phyloP scores from a whole-genome alignment of 1,140 invertebrate species.

The Belonocnema kinseyi region DNA sequence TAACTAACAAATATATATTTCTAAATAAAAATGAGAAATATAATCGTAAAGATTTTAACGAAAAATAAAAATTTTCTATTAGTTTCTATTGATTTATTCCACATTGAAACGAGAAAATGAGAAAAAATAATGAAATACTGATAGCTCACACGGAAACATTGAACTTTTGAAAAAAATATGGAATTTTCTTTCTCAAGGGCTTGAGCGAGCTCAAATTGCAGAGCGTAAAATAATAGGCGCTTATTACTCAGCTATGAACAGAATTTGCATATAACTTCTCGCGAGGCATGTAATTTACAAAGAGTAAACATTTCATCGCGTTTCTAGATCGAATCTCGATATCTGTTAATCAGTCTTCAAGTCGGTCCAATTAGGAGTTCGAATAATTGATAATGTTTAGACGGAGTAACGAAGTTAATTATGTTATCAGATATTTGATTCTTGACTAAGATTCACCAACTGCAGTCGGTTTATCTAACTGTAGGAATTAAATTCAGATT shows the following conservation, averaged over 20 bases:
- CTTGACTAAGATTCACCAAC: conserved; percentile 3
- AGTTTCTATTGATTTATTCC: too few relatives aligned
- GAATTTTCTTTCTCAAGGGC: neutral
- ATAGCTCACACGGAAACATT: neutral
- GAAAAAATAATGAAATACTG: neutral
- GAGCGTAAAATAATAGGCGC: conserved; percentile 15
- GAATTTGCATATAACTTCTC: conserved; percentile 5
- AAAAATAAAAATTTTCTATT: too few relatives aligned
- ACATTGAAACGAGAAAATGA: too few relatives aligned
- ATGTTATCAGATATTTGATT: conserved; percentile 1
- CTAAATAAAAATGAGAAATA: too few relatives aligned
- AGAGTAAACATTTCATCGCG: conserved; percentile 17
- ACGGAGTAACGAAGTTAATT: conserved; percentile 11
- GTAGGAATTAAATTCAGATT: neutral
- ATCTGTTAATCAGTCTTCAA: conserved; percentile 10
- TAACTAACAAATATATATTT: too few relatives aligned
- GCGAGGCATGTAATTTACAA: conserved; percentile 3
- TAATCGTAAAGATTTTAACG: too few relatives aligned
- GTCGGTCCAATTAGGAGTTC: conserved; percentile 3
- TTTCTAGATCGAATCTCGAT: conserved; percentile 11
- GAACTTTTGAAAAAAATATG: neutral
- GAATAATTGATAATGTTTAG: neutral
- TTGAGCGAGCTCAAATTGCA: conserved; percentile 7
- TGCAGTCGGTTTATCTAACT: neutral
- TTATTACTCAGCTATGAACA: neutral